Percentiles rank a stretch among this genome's conserved stretches.
Evolutionary conservation across 2,888 invertebrate species (phyloP).

Genomic region (Autographa gamma): DNA sequence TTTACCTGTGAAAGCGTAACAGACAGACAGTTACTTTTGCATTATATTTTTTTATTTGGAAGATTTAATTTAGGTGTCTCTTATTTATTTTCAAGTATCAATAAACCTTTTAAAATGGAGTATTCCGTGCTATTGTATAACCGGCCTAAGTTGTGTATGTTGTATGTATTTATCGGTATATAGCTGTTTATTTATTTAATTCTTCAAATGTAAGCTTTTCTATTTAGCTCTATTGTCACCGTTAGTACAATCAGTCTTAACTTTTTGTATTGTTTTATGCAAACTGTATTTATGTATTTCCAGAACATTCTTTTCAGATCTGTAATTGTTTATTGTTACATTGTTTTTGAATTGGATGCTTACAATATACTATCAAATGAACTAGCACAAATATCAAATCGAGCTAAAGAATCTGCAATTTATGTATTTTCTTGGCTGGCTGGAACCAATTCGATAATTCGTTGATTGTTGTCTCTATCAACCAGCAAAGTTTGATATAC

Average conservation of each 20-base stretch:
- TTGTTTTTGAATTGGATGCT: background rate
- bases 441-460: too few species aligned
- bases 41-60: too few species aligned
- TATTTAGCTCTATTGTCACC: conserved; percentile 34
- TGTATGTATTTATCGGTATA: conserved; percentile 43
- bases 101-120: conserved; percentile 19
- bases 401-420: too few species aligned
- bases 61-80: background rate
- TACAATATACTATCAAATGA: too few species aligned
- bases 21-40: too few species aligned
- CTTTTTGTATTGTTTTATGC: background rate
- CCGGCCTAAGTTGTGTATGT: conserved; percentile 63
- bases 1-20: too few species aligned
- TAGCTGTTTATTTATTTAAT: conserved; percentile 34
- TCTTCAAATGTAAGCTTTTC: conserved; percentile 24
- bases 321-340: too few species aligned
- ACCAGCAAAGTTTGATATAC: background rate
- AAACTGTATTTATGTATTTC: background rate
- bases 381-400: too few species aligned
- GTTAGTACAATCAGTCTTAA: conserved; percentile 14
- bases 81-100: background rate
- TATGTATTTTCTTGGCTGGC: too few species aligned
- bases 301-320: background rate
- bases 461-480: too few species aligned
- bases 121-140: conserved; percentile 47